Evolutionary conservation across 2,888 invertebrate species (phyloP).

Genomic region (Harmothoe impar): DNA sequence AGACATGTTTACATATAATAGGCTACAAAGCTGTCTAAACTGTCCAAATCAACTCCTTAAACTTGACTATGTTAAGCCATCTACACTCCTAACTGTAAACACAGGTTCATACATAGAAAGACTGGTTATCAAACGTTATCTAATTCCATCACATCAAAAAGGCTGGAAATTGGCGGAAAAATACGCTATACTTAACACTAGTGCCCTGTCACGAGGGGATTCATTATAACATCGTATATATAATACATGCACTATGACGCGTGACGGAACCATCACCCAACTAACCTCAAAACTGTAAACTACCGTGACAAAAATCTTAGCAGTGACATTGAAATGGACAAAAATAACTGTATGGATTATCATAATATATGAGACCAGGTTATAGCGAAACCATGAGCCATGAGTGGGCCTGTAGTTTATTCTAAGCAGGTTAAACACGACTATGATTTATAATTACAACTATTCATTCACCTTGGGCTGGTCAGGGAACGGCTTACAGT

Average conservation of each 20-base stretch:
- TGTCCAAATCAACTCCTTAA: constrained; percentile 41
- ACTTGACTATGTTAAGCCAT: constrained; percentile 49
- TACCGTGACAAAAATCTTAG: constrained; percentile 52
- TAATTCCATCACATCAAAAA: constrained; percentile 61
- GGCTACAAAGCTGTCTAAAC: constrained; percentile 49
- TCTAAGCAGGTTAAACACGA: not conserved
- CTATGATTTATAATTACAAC: not conserved
- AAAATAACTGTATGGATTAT: constrained; percentile 60
- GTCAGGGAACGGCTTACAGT: constrained; percentile 14
- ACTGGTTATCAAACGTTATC: constrained; percentile 25
- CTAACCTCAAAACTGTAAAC: constrained; percentile 49
- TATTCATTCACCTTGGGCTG: not conserved
- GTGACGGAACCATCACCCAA: not conserved
- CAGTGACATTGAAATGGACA: constrained; percentile 58
- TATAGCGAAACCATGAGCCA: not conserved
- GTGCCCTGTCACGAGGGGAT: constrained; percentile 18
- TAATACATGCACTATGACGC: constrained; percentile 57
- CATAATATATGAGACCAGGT: constrained; percentile 13
- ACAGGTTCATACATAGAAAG: constrained; percentile 54
- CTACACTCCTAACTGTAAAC: constrained; percentile 55
- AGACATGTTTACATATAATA: constrained; percentile 24
- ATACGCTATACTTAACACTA: constrained; percentile 50
- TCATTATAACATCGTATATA: constrained; percentile 1
- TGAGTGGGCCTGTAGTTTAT: not conserved
- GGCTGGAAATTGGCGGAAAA: constrained; percentile 54